A percentile compares a stretch with the other conserved stretches of the same genome.
Conservation (phyloP, 2,888 invertebrate genomes). For the Vanessa cardui region DNA sequence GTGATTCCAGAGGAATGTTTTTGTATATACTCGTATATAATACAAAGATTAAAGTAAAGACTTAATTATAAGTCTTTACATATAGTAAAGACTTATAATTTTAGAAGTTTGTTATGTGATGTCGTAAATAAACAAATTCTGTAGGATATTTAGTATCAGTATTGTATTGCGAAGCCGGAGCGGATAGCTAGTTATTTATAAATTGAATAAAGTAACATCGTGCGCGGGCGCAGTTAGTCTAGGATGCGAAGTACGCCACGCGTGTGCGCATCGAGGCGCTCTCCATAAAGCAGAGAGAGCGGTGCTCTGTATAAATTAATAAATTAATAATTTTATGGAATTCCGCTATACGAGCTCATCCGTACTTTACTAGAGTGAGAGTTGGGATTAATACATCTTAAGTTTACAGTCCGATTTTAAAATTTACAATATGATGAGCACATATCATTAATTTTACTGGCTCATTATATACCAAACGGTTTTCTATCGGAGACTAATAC, state of each 20-base stretch:
- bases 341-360: constrained; percentile 60
- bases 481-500: neutral
- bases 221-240: constrained; percentile 43
- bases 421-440: constrained; percentile 16
- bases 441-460: neutral
- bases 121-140: too few species aligned
- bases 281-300: constrained; percentile 75
- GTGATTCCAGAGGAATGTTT: too few species aligned
- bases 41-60: too few species aligned
- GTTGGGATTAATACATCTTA: constrained; percentile 26
- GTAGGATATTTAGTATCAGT: too few species aligned
- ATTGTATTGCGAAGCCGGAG: too few species aligned
- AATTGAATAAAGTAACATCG: neutral
- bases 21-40: too few species aligned
- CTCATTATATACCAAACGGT: neutral
- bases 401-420: constrained; percentile 2
- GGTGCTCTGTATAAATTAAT: constrained; percentile 76
- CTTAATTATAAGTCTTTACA: too few species aligned
- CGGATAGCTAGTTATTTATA: too few species aligned
- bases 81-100: too few species aligned
- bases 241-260: constrained; percentile 55
- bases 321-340: constrained; percentile 81
- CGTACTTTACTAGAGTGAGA: constrained; percentile 34
- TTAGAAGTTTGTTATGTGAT: too few species aligned
- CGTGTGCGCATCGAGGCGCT: constrained; percentile 64